Percentiles rank a stretch among this genome's conserved stretches.
phyloP scores from a whole-genome alignment of 2,113 vertebrate genomes.

The Bothrops jararaca region DNA sequence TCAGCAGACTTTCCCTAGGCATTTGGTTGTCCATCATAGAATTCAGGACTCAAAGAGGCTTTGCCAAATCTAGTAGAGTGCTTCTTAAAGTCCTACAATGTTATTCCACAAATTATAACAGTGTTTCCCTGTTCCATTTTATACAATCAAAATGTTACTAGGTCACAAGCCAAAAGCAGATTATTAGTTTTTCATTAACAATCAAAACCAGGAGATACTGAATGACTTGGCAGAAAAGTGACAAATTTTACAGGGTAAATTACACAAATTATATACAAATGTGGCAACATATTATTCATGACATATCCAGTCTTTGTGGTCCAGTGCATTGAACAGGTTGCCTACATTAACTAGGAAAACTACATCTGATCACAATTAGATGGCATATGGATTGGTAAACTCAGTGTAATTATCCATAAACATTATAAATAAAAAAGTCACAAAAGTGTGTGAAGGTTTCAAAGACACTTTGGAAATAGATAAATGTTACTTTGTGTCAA shows the following conservation, averaged over 20 bases:
- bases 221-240: neutral
- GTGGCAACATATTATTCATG: neutral
- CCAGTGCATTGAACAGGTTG: neutral
- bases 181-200: neutral
- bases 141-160: neutral
- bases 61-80: neutral
- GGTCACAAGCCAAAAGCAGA: neutral
- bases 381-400: slow-evolving; percentile 21
- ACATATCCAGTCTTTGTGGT: neutral
- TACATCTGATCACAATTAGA: slow-evolving; percentile 11
- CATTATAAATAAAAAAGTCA: slow-evolving; percentile 25
- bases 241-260: neutral
- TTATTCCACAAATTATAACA: neutral
- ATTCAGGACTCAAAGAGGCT: neutral
- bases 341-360: neutral
- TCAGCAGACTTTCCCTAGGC: neutral
- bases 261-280: neutral
- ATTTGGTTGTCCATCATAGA: neutral
- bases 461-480: slow-evolving; percentile 39
- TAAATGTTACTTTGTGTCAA: slow-evolving; percentile 33
- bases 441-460: slow-evolving; percentile 27
- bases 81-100: neutral
- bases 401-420: neutral
- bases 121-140: neutral
- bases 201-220: neutral